phyloP scores from a whole-genome alignment of 1,140 invertebrate species.

The Drosophila bocqueti region DNA sequence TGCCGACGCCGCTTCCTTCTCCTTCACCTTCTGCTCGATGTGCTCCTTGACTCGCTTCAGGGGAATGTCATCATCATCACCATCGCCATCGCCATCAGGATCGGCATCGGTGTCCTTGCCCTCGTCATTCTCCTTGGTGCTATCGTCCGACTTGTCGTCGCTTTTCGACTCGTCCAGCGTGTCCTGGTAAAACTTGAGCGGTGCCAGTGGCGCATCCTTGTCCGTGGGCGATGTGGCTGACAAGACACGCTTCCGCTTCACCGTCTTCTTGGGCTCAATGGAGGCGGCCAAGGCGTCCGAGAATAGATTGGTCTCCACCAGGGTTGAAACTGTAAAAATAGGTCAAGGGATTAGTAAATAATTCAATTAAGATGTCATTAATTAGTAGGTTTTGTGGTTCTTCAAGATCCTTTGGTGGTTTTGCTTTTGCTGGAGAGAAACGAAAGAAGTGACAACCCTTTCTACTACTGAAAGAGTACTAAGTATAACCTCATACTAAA shows the following conservation, averaged over 20 bases:
- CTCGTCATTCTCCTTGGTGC: constrained; percentile 84
- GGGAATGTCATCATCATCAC: constrained; percentile 81
- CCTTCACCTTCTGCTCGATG: constrained; percentile 76
- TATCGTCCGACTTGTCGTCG: constrained; percentile 85
- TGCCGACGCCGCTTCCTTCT: constrained; percentile 53
- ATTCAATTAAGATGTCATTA: background rate
- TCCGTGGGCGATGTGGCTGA: constrained; percentile 88
- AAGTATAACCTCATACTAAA: background rate
- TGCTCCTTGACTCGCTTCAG: constrained; percentile 82
- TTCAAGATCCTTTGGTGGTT: constrained; percentile 6
- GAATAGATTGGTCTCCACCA: constrained; percentile 96
- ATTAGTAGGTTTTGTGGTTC: background rate
- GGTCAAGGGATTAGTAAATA: constrained; percentile 17
- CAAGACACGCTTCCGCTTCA: constrained; percentile 91
- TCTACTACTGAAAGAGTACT: background rate
- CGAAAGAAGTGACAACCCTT: too few relatives aligned
- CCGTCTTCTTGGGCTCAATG: constrained; percentile 89
- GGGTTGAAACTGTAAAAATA: constrained; percentile 88
- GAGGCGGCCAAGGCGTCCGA: constrained; percentile 94
- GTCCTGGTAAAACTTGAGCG: constrained; percentile 96
- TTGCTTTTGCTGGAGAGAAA: constrained; percentile 54
- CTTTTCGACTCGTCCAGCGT: constrained; percentile 90
- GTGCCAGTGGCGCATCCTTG: constrained; percentile 86
- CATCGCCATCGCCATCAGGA: constrained; percentile 50
- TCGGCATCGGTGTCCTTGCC: constrained; percentile 64